These are phyloP conservation scores for Exephanes ischioxanthus DNA, from an alignment of 2,888 invertebrate species.

Conservation along the genomic window DNA sequence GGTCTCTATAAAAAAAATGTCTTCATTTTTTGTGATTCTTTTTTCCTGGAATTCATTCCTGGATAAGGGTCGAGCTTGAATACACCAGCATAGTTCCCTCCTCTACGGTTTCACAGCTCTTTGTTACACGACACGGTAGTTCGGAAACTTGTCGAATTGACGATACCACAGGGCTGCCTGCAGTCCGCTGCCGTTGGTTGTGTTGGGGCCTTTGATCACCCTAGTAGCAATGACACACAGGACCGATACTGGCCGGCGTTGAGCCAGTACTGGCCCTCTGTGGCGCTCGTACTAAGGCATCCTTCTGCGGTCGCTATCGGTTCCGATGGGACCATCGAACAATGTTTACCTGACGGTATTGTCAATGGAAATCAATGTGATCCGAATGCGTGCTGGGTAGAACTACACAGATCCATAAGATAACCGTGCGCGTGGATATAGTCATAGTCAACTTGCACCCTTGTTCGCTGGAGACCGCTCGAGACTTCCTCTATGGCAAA, in stretches of 20 bases:
- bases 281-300: background rate
- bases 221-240: background rate
- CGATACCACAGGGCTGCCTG: conserved; percentile 30
- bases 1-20: too few species aligned
- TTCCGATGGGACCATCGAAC: conserved; percentile 32
- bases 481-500: conserved; percentile 68
- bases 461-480: conserved; percentile 45
- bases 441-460: conserved; percentile 6
- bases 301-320: conserved; percentile 26
- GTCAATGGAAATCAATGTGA: conserved; percentile 71
- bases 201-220: background rate
- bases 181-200: conserved; percentile 29
- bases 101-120: background rate
- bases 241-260: background rate
- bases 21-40: background rate
- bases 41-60: background rate
- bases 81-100: background rate
- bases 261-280: background rate
- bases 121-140: conserved; percentile 38
- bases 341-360: conserved; percentile 52
- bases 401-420: conserved; percentile 65
- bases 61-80: background rate
- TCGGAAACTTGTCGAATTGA: conserved; percentile 52
- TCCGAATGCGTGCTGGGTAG: conserved; percentile 72
- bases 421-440: conserved; percentile 48